Base-by-base conservation (phyloP, 2,113 vertebrate genomes). In the Tenebrosternarchus preto region DNA sequence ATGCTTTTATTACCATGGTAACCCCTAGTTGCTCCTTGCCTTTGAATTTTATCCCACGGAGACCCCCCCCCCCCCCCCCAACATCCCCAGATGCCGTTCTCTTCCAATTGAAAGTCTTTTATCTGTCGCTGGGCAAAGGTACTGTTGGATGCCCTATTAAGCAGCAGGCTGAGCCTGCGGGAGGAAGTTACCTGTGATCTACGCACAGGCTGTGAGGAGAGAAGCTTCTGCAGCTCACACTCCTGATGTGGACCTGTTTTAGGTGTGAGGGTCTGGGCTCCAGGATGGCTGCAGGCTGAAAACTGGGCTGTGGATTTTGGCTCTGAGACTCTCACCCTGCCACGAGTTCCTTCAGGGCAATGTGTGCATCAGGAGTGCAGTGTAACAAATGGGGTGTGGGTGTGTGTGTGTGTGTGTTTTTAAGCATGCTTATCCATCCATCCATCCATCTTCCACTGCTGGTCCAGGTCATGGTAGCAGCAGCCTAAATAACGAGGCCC, bases 1-100 rank as follows among this genome's bases (percentile, higher is more conserved):
- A 69, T 82, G 80, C 83, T 84, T 15, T 27, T 27, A 66, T 85
- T 17, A 55, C 80, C 76, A 81, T 87, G 79, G 77, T 53, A 86
- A 89, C 86, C 46, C 15, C 31, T 6, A 1, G 50, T 22, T 79
- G 50, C 81, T 25, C 66, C 82, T 43, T 1, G 56, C 6, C 73
- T 31, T 70, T 64, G 60, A 85, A 66, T 77, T 22, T 39, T 22
- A 46, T 75, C 25, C 39, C 80, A 84, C 63, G 22, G 63, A 25
- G 72, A 22, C 55, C 17, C 57, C n/a, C n/a, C 83, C 64, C 50
- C 6, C 12, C 9, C 4, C 31, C 55, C 17, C 57, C 84, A 63
- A n/a, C n/a, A n/a, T n/a, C 53, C 6, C 12, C 7, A 7, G 24
- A 67, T 9, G 33, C 11, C 19, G 76, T n/a, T 24, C 43, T 78